A percentile compares a stretch with the other conserved stretches of the same genome.
phyloP scores from a whole-genome alignment of 2,797 vertebrate genomes.

The Luscinia megarhynchos region DNA sequence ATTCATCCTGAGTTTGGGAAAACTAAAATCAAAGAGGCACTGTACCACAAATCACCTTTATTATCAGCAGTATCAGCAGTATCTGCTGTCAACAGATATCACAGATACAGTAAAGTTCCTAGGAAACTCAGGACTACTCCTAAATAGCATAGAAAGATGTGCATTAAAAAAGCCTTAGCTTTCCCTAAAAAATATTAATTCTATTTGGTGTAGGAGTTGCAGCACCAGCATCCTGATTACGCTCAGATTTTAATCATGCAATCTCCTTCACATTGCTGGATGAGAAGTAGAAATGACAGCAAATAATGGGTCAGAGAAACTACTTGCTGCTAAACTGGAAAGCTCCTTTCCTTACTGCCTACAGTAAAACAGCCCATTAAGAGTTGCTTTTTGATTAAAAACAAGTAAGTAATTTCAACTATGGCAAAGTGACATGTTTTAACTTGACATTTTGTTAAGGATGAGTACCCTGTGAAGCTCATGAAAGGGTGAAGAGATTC shows the following conservation, averaged over 20 bases:
- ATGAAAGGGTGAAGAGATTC: constrained; percentile 74
- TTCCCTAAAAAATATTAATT: not conserved
- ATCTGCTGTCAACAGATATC: not conserved
- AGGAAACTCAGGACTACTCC: not conserved
- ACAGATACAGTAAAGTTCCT: not conserved
- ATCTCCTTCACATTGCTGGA: not conserved
- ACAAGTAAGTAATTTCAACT: constrained; percentile 74
- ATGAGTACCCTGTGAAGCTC: constrained; percentile 71
- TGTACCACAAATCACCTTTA: not conserved
- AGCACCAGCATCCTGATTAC: not conserved
- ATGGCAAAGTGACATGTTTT: constrained; percentile 75
- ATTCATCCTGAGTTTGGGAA: not conserved
- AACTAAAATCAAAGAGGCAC: not conserved
- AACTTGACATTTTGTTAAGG: constrained; percentile 77
- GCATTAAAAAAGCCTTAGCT: not conserved
- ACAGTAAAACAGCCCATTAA: constrained; percentile 73
- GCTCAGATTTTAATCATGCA: constrained; percentile 10
- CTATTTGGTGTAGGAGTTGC: not conserved
- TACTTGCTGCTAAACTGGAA: constrained; percentile 45
- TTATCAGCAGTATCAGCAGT: not conserved
- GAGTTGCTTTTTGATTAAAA: constrained; percentile 71
- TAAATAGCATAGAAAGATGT: not conserved
- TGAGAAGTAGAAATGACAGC: constrained; percentile 53
- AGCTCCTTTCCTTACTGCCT: constrained; percentile 61
- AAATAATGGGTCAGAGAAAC: constrained; percentile 48